These are phyloP conservation scores for Tragelaphus buxtoni DNA, from an alignment of 2,113 vertebrate genomes.

Conservation along the genomic window DNA sequence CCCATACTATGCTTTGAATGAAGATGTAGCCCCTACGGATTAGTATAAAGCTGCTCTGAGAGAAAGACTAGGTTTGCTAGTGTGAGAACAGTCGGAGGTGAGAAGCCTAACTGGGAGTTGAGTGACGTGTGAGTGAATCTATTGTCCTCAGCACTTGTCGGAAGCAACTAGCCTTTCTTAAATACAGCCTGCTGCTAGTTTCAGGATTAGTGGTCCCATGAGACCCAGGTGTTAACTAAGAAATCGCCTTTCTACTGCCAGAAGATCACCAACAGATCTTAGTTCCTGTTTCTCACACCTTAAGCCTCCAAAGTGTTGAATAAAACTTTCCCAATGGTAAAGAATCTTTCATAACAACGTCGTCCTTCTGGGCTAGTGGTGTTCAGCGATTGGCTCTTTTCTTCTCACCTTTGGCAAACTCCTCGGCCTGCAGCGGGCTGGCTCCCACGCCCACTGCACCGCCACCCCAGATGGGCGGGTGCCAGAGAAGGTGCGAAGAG, in stretches of 20 bases:
- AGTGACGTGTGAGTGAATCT: background rate
- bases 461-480: background rate
- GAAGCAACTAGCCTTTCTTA: background rate
- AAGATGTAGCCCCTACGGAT: background rate
- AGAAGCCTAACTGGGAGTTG: background rate
- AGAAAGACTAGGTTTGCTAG: background rate
- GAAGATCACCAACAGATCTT: slow-evolving; percentile 11
- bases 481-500: background rate
- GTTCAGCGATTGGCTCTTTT: background rate
- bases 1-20: background rate
- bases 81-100: background rate
- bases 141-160: slow-evolving; percentile 22
- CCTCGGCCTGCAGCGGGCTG: background rate
- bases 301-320: slow-evolving; percentile 50
- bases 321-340: slow-evolving; percentile 41
- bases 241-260: background rate
- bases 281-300: slow-evolving; percentile 56
- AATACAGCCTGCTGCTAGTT: slow-evolving; percentile 14
- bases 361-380: background rate
- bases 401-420: background rate
- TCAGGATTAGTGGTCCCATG: slow-evolving; percentile 43
- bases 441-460: background rate
- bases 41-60: background rate
- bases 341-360: background rate
- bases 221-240: slow-evolving; percentile 27